Base-by-base conservation (phyloP, 2,888 invertebrate genomes). In the Nomada ruficornis region DNA sequence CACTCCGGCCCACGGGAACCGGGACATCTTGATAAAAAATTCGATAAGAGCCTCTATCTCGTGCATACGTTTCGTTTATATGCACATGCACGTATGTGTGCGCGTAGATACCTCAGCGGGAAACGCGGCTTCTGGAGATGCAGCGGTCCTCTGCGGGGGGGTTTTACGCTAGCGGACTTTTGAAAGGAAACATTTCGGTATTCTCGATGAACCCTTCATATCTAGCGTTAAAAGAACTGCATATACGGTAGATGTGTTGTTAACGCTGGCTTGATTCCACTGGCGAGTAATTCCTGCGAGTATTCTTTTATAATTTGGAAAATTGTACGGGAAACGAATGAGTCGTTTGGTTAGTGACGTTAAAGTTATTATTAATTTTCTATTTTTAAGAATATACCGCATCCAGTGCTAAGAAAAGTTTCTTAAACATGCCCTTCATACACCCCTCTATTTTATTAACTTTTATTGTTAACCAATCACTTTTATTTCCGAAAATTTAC, bases 11-110 rank as follows among this genome's bases (percentile, higher is more conserved):
- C 54, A 10, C 36, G 57, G 59, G 54, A 74, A 59, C 74, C 44
- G 47, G 57, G 59, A 69, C 72, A 71, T 67, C 69, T 64, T 75
- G 70, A 79, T 71, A 67, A 78, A 74, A 69, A 72, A 82, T 83
- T 80, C 83, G 77, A 80, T 83, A 83, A 80, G 59, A 62, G 77
- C 23, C 18, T 52, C 20, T 57, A 29, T 63, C 55, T 68, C 50
- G 71, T 13, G 29, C 26, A 36, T 68, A 68, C 74, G 26, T 55
- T 60, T 50, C 71, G 47, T 52, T 36, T 55, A 52, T 44, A 63
- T 71, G 60, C 9, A 13, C 29, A 64, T 13, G n/a, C 5, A n/a
- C 52, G 7, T 36, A 7, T 36, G 36, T 36, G 36, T 47, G 3
- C 13, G 13, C 47, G 13, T 47, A 15, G 15, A 47, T 36, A 36